Percentiles rank a stretch among this genome's conserved stretches.
These are phyloP conservation scores for Aphyosemion australe DNA, from an alignment of 2,113 vertebrate genomes.

Conservation along the genomic window DNA sequence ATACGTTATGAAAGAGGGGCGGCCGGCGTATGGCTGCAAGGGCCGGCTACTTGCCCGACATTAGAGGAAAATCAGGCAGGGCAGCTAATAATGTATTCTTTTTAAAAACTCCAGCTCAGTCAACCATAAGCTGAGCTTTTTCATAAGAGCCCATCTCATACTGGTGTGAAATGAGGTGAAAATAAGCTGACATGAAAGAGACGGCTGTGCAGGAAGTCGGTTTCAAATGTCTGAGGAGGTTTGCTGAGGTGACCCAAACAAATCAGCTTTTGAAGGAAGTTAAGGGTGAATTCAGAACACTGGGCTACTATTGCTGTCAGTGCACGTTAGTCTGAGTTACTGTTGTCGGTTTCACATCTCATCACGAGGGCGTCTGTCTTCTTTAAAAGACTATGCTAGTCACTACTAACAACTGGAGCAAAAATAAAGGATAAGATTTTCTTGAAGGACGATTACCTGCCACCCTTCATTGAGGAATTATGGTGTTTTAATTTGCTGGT, in stretches of 20 bases:
- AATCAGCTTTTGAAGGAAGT: constrained; percentile 77
- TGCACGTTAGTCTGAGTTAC: constrained; percentile 52
- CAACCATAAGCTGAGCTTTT: constrained; percentile 70
- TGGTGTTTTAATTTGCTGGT: no score
- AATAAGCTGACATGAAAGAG: constrained; percentile 71
- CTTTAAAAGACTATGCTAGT: no score
- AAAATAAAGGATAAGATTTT: no score
- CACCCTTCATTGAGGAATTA: no score
- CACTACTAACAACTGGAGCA: no score
- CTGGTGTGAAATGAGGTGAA: constrained; percentile 79
- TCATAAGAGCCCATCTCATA: constrained; percentile 67
- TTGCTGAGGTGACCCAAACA: constrained; percentile 75
- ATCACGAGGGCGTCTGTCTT: no score
- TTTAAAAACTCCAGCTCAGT: constrained; percentile 57
- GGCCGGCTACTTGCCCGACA: constrained; percentile 42
- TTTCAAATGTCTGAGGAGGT: constrained; percentile 55
- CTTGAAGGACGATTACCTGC: no score
- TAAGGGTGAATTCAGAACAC: constrained; percentile 61
- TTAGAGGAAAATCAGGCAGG: constrained; percentile 49
- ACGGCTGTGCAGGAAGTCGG: constrained; percentile 67
- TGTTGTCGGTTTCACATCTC: constrained; percentile 28
- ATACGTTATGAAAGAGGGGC: constrained; percentile 41
- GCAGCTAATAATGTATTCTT: constrained; percentile 76
- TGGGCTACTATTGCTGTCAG: constrained; percentile 53
- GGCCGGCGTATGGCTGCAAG: constrained; percentile 41